Evolutionary conservation across 1,140 invertebrate species (phyloP).

Genomic region (Pseudomyrmex sp.): DNA sequence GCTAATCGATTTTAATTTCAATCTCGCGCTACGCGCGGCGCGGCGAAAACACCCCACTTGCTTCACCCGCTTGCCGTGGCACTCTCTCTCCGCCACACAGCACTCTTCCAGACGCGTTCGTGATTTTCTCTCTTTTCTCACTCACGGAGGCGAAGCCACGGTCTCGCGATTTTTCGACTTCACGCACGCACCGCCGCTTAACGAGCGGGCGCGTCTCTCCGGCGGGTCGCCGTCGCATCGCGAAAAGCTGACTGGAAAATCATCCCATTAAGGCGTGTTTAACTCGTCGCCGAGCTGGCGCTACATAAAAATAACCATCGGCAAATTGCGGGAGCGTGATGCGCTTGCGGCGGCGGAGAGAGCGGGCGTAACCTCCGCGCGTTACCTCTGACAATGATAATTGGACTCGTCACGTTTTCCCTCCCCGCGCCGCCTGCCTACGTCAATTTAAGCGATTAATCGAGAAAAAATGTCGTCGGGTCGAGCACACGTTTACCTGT

Average conservation of each 20-base stretch:
- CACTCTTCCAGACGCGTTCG: neutral
- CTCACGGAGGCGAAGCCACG: slow-evolving; percentile 1
- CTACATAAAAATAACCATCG: neutral
- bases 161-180: slow-evolving; percentile 67
- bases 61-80: neutral
- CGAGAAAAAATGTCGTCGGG: slow-evolving; percentile 52
- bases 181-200: slow-evolving; percentile 67
- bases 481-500: slow-evolving; percentile 17
- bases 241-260: slow-evolving; percentile 70
- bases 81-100: neutral
- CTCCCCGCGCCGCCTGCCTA: slow-evolving; percentile 32
- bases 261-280: slow-evolving; percentile 70
- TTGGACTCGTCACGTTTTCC: slow-evolving; percentile 63
- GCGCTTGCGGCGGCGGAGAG: slow-evolving; percentile 1
- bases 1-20: slow-evolving; percentile 75
- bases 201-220: slow-evolving; percentile 56
- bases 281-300: slow-evolving; percentile 51
- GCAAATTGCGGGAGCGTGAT: slow-evolving; percentile 66
- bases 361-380: slow-evolving; percentile 17
- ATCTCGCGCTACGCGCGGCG: slow-evolving; percentile 52
- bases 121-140: slow-evolving; percentile 31
- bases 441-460: slow-evolving; percentile 67
- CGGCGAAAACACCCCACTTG: slow-evolving; percentile 50
- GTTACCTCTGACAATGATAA: slow-evolving; percentile 70
- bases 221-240: slow-evolving; percentile 30